Conservation (phyloP, 2,888 invertebrate genomes). For the Drosophila paranaensis region DNA sequence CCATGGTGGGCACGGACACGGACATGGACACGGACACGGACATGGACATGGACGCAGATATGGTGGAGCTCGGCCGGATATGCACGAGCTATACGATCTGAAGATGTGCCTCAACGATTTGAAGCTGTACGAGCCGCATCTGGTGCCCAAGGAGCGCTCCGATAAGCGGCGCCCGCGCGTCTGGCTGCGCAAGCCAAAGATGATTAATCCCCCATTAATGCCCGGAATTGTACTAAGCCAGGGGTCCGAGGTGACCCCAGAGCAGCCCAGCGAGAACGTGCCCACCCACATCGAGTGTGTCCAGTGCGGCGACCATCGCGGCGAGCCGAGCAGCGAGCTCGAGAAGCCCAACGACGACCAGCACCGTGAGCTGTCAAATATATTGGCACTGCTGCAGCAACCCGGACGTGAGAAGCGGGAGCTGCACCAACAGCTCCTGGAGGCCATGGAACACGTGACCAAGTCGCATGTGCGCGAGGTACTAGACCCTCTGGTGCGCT, state of each 20-base stretch:
- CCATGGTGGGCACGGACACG: not conserved
- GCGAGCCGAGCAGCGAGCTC: slow-evolving; percentile 34
- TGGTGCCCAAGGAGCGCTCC: slow-evolving; percentile 64
- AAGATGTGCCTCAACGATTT: slow-evolving; percentile 81
- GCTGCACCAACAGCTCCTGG: slow-evolving; percentile 64
- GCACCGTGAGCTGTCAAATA: slow-evolving; percentile 18
- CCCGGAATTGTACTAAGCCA: not conserved
- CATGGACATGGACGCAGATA: not conserved
- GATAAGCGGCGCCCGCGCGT: slow-evolving; percentile 27
- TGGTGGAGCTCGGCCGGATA: not conserved
- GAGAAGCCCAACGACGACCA: slow-evolving; percentile 5
- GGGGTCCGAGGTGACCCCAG: slow-evolving; percentile 7
- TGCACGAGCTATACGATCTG: slow-evolving; percentile 73
- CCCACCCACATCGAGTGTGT: slow-evolving; percentile 57
- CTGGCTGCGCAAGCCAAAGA: slow-evolving; percentile 19
- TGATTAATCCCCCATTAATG: not conserved
- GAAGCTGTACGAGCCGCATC: slow-evolving; percentile 81
- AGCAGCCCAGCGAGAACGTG: slow-evolving; percentile 35
- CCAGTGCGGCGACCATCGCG: slow-evolving; percentile 37
- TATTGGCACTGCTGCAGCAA: slow-evolving; percentile 36
- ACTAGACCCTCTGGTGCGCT: slow-evolving; percentile 72
- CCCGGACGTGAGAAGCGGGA: slow-evolving; percentile 22
- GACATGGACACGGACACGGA: not conserved
- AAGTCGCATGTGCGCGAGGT: slow-evolving; percentile 72
- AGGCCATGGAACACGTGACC: slow-evolving; percentile 77